These are phyloP conservation scores for Epinephelus moara DNA, from an alignment of 2,113 vertebrate species.

Conservation along the genomic window DNA sequence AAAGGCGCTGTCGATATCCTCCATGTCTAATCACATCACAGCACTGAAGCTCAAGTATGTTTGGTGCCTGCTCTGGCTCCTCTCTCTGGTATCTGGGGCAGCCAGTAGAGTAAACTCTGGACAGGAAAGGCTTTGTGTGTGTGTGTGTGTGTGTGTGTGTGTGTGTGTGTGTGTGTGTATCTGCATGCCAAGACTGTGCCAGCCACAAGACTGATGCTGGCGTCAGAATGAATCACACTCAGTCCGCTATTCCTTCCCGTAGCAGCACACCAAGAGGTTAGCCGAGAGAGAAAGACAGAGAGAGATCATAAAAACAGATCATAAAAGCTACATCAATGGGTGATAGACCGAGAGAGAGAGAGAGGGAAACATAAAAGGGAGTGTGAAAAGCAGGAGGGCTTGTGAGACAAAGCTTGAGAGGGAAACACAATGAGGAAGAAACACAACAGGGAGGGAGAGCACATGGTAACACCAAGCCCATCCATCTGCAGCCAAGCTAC, in stretches of 20 bases:
- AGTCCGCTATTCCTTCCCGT: constrained; percentile 40
- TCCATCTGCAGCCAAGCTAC: constrained; percentile 67
- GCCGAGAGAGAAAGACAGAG: constrained; percentile 15
- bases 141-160: constrained; percentile 10
- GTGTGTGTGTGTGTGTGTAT: constrained; percentile 19
- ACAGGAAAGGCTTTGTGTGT: constrained; percentile 46
- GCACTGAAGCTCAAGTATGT: constrained; percentile 57
- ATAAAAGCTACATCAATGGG: constrained; percentile 73
- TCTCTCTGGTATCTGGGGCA: constrained; percentile 73
- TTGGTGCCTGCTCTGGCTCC: constrained; percentile 63
- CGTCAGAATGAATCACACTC: constrained; percentile 69
- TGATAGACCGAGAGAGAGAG: constrained; percentile 24
- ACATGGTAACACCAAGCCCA: constrained; percentile 59
- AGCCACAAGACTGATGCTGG: constrained; percentile 71
- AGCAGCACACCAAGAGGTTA: constrained; percentile 62
- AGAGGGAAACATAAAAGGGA: constrained; percentile 55
- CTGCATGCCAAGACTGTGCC: constrained; percentile 66
- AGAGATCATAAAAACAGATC: constrained; percentile 52
- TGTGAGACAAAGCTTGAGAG: constrained; percentile 50
- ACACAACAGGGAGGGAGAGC: constrained; percentile 10
- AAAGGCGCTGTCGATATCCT: constrained; percentile 54
- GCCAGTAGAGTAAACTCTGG: constrained; percentile 51
- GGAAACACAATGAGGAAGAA: constrained; percentile 40
- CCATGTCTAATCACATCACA: constrained; percentile 70
- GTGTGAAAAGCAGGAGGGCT: constrained; percentile 57